These are phyloP conservation scores for Nestor notabilis DNA, from an alignment of 2,113 vertebrate species.

Conservation along the genomic window DNA sequence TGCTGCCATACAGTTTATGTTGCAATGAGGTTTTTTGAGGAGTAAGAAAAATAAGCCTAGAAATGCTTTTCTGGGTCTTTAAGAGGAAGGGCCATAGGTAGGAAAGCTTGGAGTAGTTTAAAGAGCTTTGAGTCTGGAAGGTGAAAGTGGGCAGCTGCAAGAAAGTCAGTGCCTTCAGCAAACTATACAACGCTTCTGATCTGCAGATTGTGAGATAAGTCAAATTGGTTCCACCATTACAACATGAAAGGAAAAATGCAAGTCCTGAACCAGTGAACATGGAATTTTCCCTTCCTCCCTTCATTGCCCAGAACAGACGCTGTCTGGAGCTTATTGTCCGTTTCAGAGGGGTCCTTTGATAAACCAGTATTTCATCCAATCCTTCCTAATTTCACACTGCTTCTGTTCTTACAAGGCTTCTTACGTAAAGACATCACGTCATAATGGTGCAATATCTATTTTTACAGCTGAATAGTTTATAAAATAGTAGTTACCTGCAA, in stretches of 20 bases:
- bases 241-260: not conserved
- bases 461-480: not conserved
- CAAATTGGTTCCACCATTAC: not conserved
- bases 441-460: not conserved
- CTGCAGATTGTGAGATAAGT: not conserved
- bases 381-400: not conserved
- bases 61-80: not conserved
- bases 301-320: not conserved
- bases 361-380: not conserved
- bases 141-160: not conserved
- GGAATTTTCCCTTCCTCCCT: not conserved
- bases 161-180: not conserved
- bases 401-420: not conserved
- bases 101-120: not conserved
- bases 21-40: not conserved
- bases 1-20: not conserved
- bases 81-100: not conserved
- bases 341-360: not conserved
- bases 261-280: not conserved
- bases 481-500: not conserved
- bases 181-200: no score
- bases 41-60: not conserved
- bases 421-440: not conserved
- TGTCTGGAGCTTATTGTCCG: not conserved
- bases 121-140: not conserved